phyloP scores from a whole-genome alignment of 2,113 vertebrate genomes.

The Hippolais icterina region DNA sequence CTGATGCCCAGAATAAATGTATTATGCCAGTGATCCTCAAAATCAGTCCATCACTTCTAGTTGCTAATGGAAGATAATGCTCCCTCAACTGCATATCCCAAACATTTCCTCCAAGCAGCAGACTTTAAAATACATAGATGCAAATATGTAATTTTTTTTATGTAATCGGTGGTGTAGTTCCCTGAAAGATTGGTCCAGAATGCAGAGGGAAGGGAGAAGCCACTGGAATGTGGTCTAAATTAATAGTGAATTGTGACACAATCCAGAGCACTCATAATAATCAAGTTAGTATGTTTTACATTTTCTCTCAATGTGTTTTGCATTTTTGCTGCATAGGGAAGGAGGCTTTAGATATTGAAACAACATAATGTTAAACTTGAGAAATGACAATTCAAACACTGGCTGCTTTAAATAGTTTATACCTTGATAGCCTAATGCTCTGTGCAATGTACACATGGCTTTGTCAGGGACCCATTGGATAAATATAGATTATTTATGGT shows the following conservation, averaged over 20 bases:
- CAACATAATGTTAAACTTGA: conserved; percentile 60
- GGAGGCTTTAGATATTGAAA: conserved; percentile 58
- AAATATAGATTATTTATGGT: conserved; percentile 38
- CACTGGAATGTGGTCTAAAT: conserved; percentile 72
- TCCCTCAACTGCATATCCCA: background rate
- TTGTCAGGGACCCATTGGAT: background rate
- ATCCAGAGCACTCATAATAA: conserved; percentile 70
- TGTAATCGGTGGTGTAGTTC: conserved; percentile 37
- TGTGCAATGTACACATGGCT: conserved; percentile 37
- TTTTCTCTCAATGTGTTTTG: conserved; percentile 72
- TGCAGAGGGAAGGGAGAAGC: conserved; percentile 65
- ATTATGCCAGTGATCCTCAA: background rate
- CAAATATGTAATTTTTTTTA: background rate
- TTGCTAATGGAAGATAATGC: conserved; percentile 5
- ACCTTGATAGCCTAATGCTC: conserved; percentile 50
- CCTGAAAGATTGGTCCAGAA: conserved; percentile 50
- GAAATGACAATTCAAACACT: conserved; percentile 60
- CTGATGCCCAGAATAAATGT: background rate
- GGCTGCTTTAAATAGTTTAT: conserved; percentile 66
- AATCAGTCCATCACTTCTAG: conserved; percentile 26
- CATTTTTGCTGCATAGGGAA: conserved; percentile 63
- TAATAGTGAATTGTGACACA: conserved; percentile 70
- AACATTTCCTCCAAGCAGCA: conserved; percentile 1
- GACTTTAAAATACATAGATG: conserved; percentile 30
- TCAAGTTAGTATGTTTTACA: conserved; percentile 70